phyloP scores from a whole-genome alignment of 2,888 invertebrate species.

The Perdita meconis region DNA sequence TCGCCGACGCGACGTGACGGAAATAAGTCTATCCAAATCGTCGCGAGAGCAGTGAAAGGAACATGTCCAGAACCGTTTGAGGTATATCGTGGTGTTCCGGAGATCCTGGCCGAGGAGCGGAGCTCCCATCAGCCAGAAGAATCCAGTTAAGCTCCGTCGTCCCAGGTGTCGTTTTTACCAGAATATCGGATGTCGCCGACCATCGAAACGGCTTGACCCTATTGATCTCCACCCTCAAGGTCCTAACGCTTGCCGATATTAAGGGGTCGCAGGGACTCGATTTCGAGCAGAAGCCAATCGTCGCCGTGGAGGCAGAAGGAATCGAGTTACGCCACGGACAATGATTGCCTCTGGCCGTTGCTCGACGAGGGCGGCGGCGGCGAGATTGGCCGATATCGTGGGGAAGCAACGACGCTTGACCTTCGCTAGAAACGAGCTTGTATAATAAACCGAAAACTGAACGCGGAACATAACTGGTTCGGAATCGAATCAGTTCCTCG shows the following conservation, averaged over 20 bases:
- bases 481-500: conserved; percentile 14
- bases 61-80: background rate
- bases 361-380: conserved; percentile 5
- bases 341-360: conserved; percentile 58
- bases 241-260: conserved; percentile 57
- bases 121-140: background rate
- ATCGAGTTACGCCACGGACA: conserved; percentile 67
- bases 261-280: conserved; percentile 60
- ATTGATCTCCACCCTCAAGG: conserved; percentile 53
- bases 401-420: conserved; percentile 13
- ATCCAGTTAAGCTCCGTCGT: conserved; percentile 33
- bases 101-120: background rate
- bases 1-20: no score
- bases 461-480: conserved; percentile 5
- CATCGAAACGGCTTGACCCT: conserved; percentile 31
- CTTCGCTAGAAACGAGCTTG: conserved; percentile 13
- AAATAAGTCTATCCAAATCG: no score
- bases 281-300: conserved; percentile 62
- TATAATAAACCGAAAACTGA: conserved; percentile 37
- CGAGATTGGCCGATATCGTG: conserved; percentile 35
- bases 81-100: background rate
- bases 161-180: conserved; percentile 17
- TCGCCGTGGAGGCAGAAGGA: conserved; percentile 50
- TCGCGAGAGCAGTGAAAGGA: no score
- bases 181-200: conserved; percentile 25